Conservation (phyloP, 2,113 vertebrate genomes). For the Grus americana region DNA sequence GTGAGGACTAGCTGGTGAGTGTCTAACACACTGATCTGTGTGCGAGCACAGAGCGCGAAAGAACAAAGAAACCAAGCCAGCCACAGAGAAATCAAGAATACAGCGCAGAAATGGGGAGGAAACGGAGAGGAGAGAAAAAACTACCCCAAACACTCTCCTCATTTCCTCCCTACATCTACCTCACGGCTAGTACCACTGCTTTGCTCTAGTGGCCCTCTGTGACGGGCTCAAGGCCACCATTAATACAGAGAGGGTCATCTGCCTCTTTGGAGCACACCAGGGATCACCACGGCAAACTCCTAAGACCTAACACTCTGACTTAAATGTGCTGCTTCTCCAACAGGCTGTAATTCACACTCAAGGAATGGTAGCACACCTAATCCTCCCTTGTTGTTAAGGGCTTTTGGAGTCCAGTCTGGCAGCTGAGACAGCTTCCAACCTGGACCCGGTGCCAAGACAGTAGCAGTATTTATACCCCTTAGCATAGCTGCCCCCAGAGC, state of each 20-base stretch:
- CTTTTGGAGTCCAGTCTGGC: not conserved
- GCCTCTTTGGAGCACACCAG: not conserved
- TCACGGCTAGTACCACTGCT: not conserved
- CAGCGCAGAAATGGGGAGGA: fast-evolving
- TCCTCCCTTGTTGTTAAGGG: not conserved
- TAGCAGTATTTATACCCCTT: not conserved
- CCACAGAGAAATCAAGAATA: not conserved
- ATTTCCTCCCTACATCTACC: not conserved
- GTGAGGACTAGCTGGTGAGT: fast-evolving
- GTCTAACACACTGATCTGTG: not conserved
- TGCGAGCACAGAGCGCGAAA: not conserved
- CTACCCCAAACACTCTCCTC: not conserved
- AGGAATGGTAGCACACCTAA: not conserved
- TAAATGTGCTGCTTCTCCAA: not conserved
- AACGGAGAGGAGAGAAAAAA: not conserved
- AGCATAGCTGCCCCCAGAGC: not conserved
- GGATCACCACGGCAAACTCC: not conserved
- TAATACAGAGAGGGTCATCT: not conserved
- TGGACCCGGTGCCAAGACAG: not conserved
- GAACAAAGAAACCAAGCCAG: not conserved
- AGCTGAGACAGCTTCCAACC: not conserved
- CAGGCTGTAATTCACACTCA: not conserved
- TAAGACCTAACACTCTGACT: not conserved
- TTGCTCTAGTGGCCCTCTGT: not conserved
- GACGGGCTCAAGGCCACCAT: not conserved